Percentiles rank a stretch among this genome's conserved stretches.
phyloP scores from a whole-genome alignment of 2,113 vertebrate species.

The Solea senegalensis region DNA sequence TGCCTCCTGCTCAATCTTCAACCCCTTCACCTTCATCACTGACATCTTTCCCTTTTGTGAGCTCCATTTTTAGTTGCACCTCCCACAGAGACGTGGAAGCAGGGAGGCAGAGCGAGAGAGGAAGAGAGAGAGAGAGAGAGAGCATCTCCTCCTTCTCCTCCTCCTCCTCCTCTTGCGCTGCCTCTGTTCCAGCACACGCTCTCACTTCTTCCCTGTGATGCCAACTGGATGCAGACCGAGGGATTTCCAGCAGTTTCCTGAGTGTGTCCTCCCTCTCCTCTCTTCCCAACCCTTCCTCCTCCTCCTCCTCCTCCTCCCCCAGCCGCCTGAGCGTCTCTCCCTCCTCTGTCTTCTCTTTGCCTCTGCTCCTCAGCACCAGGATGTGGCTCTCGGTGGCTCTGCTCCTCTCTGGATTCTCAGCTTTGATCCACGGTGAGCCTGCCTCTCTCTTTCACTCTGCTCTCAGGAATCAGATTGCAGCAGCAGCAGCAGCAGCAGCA shows the following conservation, averaged over 20 bases:
- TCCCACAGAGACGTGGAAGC: conserved; percentile 43
- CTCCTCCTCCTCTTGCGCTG: conserved; percentile 35
- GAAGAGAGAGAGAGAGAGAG: conserved; percentile 37
- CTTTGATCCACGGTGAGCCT: conserved; percentile 82
- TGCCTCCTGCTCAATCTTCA: conserved; percentile 20
- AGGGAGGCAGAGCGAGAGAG: conserved; percentile 13
- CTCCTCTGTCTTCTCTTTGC: conserved; percentile 50
- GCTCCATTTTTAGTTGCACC: conserved; percentile 66
- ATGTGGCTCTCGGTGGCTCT: conserved; percentile 82
- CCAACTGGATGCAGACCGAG: conserved; percentile 70
- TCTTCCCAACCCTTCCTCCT: conserved; percentile 32
- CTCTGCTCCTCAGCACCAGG: conserved; percentile 61
- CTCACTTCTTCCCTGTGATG: conserved; percentile 61
- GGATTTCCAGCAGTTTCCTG: conserved; percentile 66
- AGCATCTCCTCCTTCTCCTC: conserved; percentile 42
- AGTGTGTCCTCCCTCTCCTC: conserved; percentile 46
- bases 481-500: conserved; percentile 21
- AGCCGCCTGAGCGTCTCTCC: conserved; percentile 51
- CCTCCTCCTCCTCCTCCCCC: conserved; percentile 12
- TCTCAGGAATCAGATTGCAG: conserved; percentile 45
- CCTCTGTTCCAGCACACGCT: conserved; percentile 55
- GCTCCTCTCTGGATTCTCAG: conserved; percentile 78
- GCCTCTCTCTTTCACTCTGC: conserved; percentile 21
- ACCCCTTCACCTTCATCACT: conserved; percentile 35
- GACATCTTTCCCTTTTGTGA: conserved; percentile 44